Percentiles rank a stretch among this genome's conserved stretches.
phyloP scores from a whole-genome alignment of 2,888 invertebrate genomes.

The Sphecodes monilicornis region DNA sequence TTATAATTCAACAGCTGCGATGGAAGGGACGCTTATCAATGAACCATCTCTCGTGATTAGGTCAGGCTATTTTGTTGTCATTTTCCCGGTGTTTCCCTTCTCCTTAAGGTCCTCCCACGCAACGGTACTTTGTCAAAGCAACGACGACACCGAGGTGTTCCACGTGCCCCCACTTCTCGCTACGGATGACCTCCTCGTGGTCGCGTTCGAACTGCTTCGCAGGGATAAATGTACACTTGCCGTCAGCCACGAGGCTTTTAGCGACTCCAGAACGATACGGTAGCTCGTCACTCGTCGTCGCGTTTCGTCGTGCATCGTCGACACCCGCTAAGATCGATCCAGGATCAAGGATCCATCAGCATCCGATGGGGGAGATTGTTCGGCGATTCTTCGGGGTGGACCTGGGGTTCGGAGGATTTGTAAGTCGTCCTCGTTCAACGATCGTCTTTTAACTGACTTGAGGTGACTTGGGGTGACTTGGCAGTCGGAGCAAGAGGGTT shows the following conservation, averaged over 20 bases:
- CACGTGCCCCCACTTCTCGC: slow-evolving; percentile 70
- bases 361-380: background rate
- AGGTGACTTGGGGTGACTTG: background rate
- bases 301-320: slow-evolving; percentile 40
- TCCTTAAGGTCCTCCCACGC: slow-evolving; percentile 56
- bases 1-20: no score
- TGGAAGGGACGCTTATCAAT: background rate
- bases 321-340: slow-evolving; percentile 18
- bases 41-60: background rate
- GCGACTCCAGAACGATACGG: slow-evolving; percentile 71
- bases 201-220: slow-evolving; percentile 80
- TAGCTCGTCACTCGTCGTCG: slow-evolving; percentile 56
- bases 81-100: slow-evolving; percentile 48
- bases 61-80: background rate
- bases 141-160: slow-evolving; percentile 69
- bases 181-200: slow-evolving; percentile 82
- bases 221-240: slow-evolving; percentile 83
- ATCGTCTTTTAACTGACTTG: background rate
- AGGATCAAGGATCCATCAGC: slow-evolving; percentile 11
- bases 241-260: slow-evolving; percentile 80
- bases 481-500: background rate
- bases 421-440: slow-evolving; percentile 72
- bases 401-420: slow-evolving; percentile 67
- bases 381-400: slow-evolving; percentile 44
- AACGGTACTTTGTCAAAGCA: slow-evolving; percentile 42